A percentile compares a stretch with the other conserved stretches of the same genome.
Conservation (phyloP, 2,113 vertebrate genomes). For the Malurus alboscapulatus region DNA sequence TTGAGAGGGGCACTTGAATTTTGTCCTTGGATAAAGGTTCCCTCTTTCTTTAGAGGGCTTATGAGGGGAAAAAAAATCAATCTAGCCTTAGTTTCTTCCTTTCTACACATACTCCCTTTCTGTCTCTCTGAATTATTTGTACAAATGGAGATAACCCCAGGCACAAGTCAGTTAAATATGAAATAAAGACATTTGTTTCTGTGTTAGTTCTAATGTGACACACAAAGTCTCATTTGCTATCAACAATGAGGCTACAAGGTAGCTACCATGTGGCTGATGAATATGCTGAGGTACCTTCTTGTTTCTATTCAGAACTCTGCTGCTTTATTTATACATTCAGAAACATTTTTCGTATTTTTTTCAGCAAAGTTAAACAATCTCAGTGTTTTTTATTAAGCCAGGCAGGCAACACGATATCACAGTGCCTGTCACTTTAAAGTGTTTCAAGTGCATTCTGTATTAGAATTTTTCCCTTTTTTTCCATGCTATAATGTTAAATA, state of each 20-base stretch:
- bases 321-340: constrained; percentile 78
- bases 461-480: constrained; percentile 52
- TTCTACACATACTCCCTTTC: constrained; percentile 20
- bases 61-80: constrained; percentile 10
- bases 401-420: constrained; percentile 12
- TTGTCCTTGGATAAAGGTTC: constrained; percentile 40
- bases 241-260: constrained; percentile 75
- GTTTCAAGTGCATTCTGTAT: constrained; percentile 63
- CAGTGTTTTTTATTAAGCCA: constrained; percentile 66
- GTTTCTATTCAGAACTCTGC: constrained; percentile 74
- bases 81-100: constrained; percentile 66
- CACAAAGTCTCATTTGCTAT: constrained; percentile 74
- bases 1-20: constrained; percentile 44
- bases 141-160: constrained; percentile 66
- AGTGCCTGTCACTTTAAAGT: constrained; percentile 43
- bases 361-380: constrained; percentile 66
- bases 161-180: constrained; percentile 69
- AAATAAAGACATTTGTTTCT: constrained; percentile 68
- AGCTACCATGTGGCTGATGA: constrained; percentile 80
- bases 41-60: constrained; percentile 32
- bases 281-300: constrained; percentile 75
- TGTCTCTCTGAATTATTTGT: constrained; percentile 58
- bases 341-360: constrained; percentile 71
- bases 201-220: constrained; percentile 61
- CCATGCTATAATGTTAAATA: constrained; percentile 41